phyloP scores from a whole-genome alignment of 2,888 invertebrate genomes.

The Eudasyphora cyanicolor region DNA sequence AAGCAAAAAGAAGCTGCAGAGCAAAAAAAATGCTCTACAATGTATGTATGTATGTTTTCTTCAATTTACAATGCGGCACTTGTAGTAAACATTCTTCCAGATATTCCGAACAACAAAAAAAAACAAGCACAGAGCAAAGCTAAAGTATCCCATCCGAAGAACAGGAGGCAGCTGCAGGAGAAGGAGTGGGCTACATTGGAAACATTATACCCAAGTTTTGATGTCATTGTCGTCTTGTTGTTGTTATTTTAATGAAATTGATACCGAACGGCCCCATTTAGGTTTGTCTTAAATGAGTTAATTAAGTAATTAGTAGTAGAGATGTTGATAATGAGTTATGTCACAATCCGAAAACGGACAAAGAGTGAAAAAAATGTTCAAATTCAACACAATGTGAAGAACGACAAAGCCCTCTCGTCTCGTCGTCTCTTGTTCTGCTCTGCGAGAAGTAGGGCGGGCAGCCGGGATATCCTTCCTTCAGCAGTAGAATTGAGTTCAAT shows the following conservation, averaged over 20 bases:
- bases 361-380: constrained; percentile 43
- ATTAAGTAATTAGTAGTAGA: constrained; percentile 76
- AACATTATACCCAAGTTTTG: neutral
- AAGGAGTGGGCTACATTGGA: neutral
- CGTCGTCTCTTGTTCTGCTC: no score
- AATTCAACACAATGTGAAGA: constrained; percentile 62
- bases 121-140: neutral
- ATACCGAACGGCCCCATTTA: constrained; percentile 55
- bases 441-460: no score
- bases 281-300: constrained; percentile 67
- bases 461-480: no score
- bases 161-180: neutral
- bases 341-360: constrained; percentile 29
- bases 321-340: constrained; percentile 40
- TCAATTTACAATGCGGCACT: constrained; percentile 48
- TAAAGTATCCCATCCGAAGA: neutral
- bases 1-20: neutral
- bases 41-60: constrained; percentile 7
- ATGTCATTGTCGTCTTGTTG: neutral
- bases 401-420: no score
- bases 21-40: neutral
- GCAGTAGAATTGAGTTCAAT: no score
- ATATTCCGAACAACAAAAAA: neutral
- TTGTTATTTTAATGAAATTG: constrained; percentile 56
- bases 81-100: constrained; percentile 21